Evolutionary conservation across 2,113 vertebrate genomes (phyloP).

Genomic region (Fukomys damarensis): DNA sequence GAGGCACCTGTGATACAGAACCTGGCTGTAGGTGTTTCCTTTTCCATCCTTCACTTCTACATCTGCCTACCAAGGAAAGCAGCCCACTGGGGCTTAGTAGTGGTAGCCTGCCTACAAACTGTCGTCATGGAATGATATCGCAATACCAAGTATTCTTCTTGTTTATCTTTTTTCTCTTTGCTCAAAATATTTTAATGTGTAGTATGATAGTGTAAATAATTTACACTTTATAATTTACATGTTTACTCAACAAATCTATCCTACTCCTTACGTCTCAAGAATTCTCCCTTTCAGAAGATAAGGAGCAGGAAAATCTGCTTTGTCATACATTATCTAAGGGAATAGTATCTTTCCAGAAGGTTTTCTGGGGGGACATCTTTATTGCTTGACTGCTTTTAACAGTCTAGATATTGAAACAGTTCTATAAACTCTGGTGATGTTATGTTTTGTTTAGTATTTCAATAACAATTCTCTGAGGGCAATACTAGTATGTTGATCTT

Average conservation of each 20-base stretch:
- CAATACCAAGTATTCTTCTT: not conserved
- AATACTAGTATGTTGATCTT: conserved; percentile 9
- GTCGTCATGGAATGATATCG: not conserved
- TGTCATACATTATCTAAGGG: not conserved
- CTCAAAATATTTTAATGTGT: conserved; percentile 32
- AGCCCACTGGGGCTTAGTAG: not conserved
- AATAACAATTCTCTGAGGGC: not conserved
- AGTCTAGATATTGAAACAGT: conserved; percentile 8
- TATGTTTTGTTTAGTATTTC: not conserved
- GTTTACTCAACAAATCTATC: not conserved
- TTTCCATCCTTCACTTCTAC: not conserved
- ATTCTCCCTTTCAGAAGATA: not conserved
- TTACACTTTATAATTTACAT: conserved; percentile 25
- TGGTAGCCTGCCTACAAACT: not conserved
- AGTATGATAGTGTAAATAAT: not conserved
- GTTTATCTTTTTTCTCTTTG: conserved; percentile 34
- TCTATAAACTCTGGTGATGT: not conserved
- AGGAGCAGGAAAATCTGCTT: not conserved
- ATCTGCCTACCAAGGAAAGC: not conserved
- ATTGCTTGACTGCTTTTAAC: conserved; percentile 12
- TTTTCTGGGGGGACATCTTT: not conserved
- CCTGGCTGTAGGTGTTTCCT: not conserved
- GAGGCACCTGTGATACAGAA: not conserved
- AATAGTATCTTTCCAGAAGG: conserved; percentile 20
- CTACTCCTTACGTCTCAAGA: conserved; percentile 9